Conservation (phyloP, 1,140 invertebrate species). For the Lepidurus packardi region DNA sequence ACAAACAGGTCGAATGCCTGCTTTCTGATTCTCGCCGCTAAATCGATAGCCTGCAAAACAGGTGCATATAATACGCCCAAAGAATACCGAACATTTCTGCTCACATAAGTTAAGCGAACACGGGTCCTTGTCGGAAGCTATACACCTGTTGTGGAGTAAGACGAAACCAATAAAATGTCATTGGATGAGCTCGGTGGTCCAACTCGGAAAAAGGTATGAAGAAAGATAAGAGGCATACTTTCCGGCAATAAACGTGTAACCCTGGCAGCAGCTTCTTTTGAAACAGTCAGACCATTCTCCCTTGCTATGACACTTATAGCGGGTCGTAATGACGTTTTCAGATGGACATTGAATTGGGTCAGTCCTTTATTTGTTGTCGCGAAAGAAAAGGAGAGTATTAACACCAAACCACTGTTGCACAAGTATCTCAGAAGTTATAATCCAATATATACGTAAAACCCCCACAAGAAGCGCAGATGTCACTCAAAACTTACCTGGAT, state of each 20-base stretch:
- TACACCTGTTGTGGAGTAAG: conserved; percentile 45
- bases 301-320: conserved; percentile 51
- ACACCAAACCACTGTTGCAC: neutral
- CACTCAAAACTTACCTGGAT: conserved; percentile 25
- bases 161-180: neutral
- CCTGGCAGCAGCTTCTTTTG: conserved; percentile 51
- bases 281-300: conserved; percentile 51
- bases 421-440: neutral
- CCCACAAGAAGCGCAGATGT: neutral
- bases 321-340: conserved; percentile 50
- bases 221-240: conserved; percentile 37
- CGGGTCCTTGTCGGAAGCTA: conserved; percentile 53
- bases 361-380: conserved; percentile 41
- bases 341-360: conserved; percentile 50
- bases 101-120: conserved; percentile 58
- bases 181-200: neutral
- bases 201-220: neutral
- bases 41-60: conserved; percentile 58
- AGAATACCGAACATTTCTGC: conserved; percentile 56
- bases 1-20: conserved; percentile 53
- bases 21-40: conserved; percentile 50
- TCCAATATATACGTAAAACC: neutral
- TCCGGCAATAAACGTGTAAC: conserved; percentile 51
- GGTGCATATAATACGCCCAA: conserved; percentile 57
- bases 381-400: neutral